These are phyloP conservation scores for Dissostichus mawsoni DNA, from an alignment of 2,113 vertebrate species.

Conservation along the genomic window DNA sequence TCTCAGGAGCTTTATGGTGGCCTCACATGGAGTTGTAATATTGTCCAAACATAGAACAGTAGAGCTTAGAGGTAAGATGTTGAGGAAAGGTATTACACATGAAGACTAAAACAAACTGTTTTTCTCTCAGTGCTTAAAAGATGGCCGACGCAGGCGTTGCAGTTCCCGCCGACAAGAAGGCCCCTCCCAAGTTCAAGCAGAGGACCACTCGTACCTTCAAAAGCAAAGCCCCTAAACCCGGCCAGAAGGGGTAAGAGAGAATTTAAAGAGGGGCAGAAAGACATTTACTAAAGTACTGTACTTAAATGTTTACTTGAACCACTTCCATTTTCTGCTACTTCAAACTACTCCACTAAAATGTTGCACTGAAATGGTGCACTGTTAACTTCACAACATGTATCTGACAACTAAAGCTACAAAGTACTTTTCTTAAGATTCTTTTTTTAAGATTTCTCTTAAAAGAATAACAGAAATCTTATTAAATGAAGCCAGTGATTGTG, in stretches of 20 bases:
- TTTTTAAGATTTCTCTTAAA: background rate
- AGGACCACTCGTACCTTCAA: slow-evolving; percentile 82
- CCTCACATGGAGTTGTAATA: slow-evolving; percentile 51
- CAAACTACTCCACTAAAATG: background rate
- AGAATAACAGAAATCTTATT: background rate
- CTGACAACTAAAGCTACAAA: background rate
- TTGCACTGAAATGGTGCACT: background rate
- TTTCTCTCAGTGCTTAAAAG: slow-evolving; percentile 22
- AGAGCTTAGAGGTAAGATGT: slow-evolving; percentile 4
- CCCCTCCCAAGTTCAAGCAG: slow-evolving; percentile 81
- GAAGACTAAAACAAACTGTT: slow-evolving; percentile 13
- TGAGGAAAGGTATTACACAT: slow-evolving; percentile 3
- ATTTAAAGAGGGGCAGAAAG: background rate
- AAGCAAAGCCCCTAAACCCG: slow-evolving; percentile 93
- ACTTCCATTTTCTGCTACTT: background rate
- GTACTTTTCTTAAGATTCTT: background rate
- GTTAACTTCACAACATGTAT: background rate
- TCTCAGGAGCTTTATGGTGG: slow-evolving; percentile 21
- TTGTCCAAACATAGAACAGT: background rate
- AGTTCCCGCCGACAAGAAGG: slow-evolving; percentile 71
- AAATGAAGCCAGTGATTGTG: too few relatives aligned
- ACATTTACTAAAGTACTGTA: background rate
- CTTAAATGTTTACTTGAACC: background rate
- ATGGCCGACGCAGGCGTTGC: slow-evolving; percentile 60
- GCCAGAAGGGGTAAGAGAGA: slow-evolving; percentile 87